Evolutionary conservation across 2,113 vertebrate species (phyloP), one percentile per base, ranked within the genome.

Genomic region (Athene noctua): DNA sequence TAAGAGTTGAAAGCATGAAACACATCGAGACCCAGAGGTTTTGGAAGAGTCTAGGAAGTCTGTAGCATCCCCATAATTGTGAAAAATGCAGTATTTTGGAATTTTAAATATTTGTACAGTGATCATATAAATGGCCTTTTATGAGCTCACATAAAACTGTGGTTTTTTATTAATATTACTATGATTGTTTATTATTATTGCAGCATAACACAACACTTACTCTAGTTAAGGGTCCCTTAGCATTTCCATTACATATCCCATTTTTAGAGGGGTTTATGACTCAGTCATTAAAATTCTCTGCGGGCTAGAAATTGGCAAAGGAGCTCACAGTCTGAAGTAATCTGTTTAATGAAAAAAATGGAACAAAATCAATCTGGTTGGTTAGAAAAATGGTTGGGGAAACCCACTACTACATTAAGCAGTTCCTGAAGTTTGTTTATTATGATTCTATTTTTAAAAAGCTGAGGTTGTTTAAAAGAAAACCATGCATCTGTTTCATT

Each of bases 251-350:
- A 77, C 47, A 82, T 86, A 83, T 58, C 67, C 58, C 47, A 90
- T 75, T 94, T 92, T 92, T 90, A 23, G 38, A 94, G 47, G 46
- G 23, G 58, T 96, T 97, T 97, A 95, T 96, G 91, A 94, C 66
- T 95, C n/a, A 80, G 82, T 40, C 87, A 91, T 92, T 94, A 92
- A 96, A 97, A 94, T 91, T 95, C 95, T 95, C 92, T 66, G 47
- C 86, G 84, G 94, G 94, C 38, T 92, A 87, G 79, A 90, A 95
- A 94, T 23, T 92, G 78, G 81, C 59, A 83, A 95, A 92, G n/a
- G 10, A 94, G 21, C 49, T 95, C 62, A 67, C 47, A 88, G 92
- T 89, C 52, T 85, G 54, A 91, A 95, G 32, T 44, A 92, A 92
- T 51, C 11, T 73, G 8, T 73, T 90, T 85, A 90, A 90, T 67